These are phyloP conservation scores for Phoronis australis DNA, from an alignment of 2,888 invertebrate species.

Conservation along the genomic window DNA sequence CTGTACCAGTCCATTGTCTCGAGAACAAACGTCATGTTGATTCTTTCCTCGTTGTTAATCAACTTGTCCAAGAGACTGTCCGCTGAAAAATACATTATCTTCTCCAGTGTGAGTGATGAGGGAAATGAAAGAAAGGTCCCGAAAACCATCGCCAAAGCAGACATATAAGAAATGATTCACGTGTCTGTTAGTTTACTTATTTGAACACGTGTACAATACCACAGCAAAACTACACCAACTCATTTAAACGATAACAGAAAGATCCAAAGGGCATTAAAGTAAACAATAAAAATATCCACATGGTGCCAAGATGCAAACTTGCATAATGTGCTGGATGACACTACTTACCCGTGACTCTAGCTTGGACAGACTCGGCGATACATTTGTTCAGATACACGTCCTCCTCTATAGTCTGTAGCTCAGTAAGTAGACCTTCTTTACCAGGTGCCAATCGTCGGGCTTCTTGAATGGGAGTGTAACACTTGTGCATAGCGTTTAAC, in stretches of 20 bases:
- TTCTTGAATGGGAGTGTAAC: background rate
- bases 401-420: background rate
- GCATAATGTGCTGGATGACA: too few species aligned
- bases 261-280: too few species aligned
- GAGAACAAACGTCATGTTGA: conserved; percentile 28
- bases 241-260: too few species aligned
- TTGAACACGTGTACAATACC: too few species aligned
- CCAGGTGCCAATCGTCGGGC: background rate
- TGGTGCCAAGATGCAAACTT: too few species aligned
- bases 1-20: conserved; percentile 30
- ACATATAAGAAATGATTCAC: too few species aligned
- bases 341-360: conserved; percentile 21
- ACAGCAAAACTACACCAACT: too few species aligned
- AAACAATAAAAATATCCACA: too few species aligned
- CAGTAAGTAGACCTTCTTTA: background rate
- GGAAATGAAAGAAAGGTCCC: too few species aligned
- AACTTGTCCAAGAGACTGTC: conserved; percentile 19
- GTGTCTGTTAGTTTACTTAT: too few species aligned
- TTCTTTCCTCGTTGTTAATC: conserved; percentile 20
- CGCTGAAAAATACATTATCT: conserved; percentile 13
- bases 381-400: conserved; percentile 19
- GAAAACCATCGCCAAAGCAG: too few species aligned
- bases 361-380: conserved; percentile 18
- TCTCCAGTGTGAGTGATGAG: too few species aligned
- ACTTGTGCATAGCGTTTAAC: background rate